Base-by-base conservation (phyloP, 2,113 vertebrate genomes). In the Coreoperca whiteheadi region DNA sequence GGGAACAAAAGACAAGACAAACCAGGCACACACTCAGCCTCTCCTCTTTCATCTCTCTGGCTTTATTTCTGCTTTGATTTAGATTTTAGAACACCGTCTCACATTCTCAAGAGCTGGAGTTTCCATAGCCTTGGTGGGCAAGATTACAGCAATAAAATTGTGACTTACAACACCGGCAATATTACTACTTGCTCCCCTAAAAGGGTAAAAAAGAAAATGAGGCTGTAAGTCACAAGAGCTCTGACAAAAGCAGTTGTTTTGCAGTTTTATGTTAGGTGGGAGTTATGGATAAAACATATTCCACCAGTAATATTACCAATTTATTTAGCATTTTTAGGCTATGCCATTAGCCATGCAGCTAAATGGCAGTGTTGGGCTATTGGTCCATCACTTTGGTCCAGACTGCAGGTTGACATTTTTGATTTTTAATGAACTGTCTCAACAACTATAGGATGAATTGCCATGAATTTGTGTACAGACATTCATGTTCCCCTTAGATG, bases 41-140 rank as follows among this genome's bases (percentile, higher is more conserved):
- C 69, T 67, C 43, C 74, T 68, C 88, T 92, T 92, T 92, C 81
- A 91, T 92, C 90, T 92, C 77, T 16, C 28, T 12, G 78, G 46
- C 48, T 92, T 89, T 86, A 83, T 79, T 84, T 80, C 72, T 74
- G 79, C 92, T 93, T 92, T 93, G 91, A 94, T 92, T 92, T 48
- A 85, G 78, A 87, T 90, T 93, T 82, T 63, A 60, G 51, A 86
- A 85, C 87, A 87, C 39, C 43, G 78, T 78, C 87, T 87, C 84
- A 73, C 74, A 72, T 86, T 88, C 77, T 82, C 20, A 66, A 84
- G 78, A 81, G 83, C 81, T 37, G 51, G 57, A 84, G 69, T 80
- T 79, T 80, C 74, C 23, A 57, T 39, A 51, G 77, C 74, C 87
- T 66, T 64, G 71, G 59, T 79, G 84, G 87, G 72, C 74, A 79